phyloP scores from a whole-genome alignment of 2,888 invertebrate species.

The Scrobipalpa atriplicella region DNA sequence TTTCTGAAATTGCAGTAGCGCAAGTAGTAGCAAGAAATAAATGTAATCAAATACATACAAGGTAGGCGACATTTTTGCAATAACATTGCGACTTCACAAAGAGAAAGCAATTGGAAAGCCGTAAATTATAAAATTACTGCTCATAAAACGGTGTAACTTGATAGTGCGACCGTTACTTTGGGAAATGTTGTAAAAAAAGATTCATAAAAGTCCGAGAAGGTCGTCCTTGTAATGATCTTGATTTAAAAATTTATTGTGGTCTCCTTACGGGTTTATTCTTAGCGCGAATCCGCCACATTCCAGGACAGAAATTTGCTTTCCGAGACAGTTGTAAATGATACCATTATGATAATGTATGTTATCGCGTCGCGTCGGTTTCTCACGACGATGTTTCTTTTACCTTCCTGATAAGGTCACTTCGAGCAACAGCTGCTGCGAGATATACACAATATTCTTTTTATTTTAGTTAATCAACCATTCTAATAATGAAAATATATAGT shows the following conservation, averaged over 20 bases:
- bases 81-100: background rate
- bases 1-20: too few species aligned
- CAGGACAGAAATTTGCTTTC: constrained; percentile 4
- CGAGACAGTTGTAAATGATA: constrained; percentile 6
- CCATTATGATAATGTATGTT: constrained; percentile 8
- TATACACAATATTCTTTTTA: too few species aligned
- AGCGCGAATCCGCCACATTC: constrained; percentile 6
- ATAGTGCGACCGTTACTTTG: constrained; percentile 32
- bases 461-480: too few species aligned
- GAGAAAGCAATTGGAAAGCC: constrained; percentile 23
- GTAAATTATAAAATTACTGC: constrained; percentile 27
- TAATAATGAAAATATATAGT: too few species aligned
- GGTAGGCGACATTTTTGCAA: constrained; percentile 12
- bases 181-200: constrained; percentile 19
- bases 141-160: constrained; percentile 31
- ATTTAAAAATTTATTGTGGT: constrained; percentile 2
- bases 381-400: background rate
- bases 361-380: background rate
- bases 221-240: constrained; percentile 23
- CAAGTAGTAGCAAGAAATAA: too few species aligned
- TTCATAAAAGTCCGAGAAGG: constrained; percentile 18
- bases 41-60: constrained; percentile 2
- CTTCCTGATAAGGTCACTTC: background rate
- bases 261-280: constrained; percentile 8
- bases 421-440: background rate